Evolutionary conservation across 2,113 vertebrate species (phyloP).

Genomic region (Malaclemys terrapin): DNA sequence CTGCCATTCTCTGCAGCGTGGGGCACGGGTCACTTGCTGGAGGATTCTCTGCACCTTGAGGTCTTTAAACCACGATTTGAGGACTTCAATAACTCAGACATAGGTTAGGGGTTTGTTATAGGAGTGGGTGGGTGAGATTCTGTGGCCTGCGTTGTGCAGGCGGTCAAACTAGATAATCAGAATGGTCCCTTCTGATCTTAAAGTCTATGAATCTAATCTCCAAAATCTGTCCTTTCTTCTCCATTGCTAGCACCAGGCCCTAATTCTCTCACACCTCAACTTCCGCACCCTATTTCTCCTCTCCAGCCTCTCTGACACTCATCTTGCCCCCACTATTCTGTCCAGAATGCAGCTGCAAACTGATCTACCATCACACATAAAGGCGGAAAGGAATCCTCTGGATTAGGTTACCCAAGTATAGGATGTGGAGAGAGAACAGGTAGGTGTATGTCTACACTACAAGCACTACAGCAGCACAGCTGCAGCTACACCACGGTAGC

Average conservation of each 20-base stretch:
- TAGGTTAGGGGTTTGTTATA: no score
- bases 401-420: background rate
- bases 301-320: background rate
- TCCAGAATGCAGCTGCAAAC: background rate
- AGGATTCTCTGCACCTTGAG: no score
- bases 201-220: background rate
- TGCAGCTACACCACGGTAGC: background rate
- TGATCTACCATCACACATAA: background rate
- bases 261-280: background rate
- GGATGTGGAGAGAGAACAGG: background rate
- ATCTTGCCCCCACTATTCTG: background rate
- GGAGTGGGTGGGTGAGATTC: no score
- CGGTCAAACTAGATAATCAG: no score
- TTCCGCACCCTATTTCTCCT: background rate
- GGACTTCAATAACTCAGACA: no score
- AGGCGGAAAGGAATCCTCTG: background rate
- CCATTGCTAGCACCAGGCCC: no score
- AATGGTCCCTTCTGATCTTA: no score
- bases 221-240: background rate
- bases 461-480: background rate
- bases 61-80: no score
- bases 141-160: no score
- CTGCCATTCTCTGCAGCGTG: no score
- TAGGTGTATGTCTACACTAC: background rate
- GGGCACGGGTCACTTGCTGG: no score